These are phyloP conservation scores for Grapholita molesta DNA, from an alignment of 1,140 invertebrate genomes.

Conservation along the genomic window DNA sequence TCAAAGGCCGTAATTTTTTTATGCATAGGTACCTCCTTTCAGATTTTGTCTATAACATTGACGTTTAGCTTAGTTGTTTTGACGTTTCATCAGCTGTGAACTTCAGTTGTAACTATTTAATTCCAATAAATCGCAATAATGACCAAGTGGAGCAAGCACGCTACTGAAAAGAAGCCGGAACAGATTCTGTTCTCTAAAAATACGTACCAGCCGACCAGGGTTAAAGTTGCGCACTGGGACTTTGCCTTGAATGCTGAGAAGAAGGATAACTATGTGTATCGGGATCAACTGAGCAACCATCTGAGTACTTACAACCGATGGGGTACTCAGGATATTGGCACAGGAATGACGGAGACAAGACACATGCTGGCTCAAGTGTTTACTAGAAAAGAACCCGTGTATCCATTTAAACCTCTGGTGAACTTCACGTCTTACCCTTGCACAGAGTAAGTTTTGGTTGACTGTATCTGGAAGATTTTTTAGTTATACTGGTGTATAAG, in stretches of 20 bases:
- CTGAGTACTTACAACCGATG: slow-evolving; percentile 67
- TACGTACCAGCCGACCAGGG: slow-evolving; percentile 53
- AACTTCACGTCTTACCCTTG: slow-evolving; percentile 72
- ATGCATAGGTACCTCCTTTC: too few relatives aligned
- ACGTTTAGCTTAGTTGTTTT: too few relatives aligned
- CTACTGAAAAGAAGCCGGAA: slow-evolving; percentile 63
- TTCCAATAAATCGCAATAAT: slow-evolving; percentile 35
- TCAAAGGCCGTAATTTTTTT: too few relatives aligned
- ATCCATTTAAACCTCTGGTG: slow-evolving; percentile 64
- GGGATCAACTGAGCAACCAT: slow-evolving; percentile 66
- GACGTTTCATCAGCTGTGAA: too few relatives aligned
- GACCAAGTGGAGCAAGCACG: slow-evolving; percentile 45
- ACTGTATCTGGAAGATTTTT: background rate
- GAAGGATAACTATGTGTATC: slow-evolving; percentile 72
- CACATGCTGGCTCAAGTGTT: slow-evolving; percentile 64
- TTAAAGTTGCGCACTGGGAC: slow-evolving; percentile 74
- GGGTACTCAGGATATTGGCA: slow-evolving; percentile 55
- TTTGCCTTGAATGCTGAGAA: slow-evolving; percentile 54
- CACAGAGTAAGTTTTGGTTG: slow-evolving; percentile 59
- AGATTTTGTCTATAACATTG: too few relatives aligned
- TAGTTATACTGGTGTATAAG: background rate
- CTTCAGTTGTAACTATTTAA: background rate
- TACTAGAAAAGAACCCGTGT: slow-evolving; percentile 53
- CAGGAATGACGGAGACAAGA: slow-evolving; percentile 59
- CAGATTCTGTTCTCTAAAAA: slow-evolving; percentile 75